A percentile compares a stretch with the other conserved stretches of the same genome.
Evolutionary conservation across 2,888 invertebrate genomes (phyloP).

Genomic region (Meiosimyza decipiens): DNA sequence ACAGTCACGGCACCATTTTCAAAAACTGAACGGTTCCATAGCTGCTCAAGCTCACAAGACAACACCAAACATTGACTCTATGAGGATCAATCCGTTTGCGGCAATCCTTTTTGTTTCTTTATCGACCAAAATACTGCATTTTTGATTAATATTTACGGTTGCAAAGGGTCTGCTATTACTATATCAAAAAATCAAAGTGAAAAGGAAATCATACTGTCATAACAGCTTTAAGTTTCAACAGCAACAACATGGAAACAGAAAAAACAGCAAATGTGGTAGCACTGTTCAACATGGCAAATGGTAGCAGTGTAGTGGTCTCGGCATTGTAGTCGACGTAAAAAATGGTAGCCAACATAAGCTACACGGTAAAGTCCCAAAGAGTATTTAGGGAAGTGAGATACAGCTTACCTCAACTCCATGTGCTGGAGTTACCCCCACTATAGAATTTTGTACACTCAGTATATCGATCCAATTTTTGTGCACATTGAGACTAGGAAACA

Average conservation of each 20-base stretch:
- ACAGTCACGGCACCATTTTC: too few species aligned
- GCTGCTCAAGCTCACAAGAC: too few species aligned
- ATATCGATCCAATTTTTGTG: slow-evolving; percentile 17
- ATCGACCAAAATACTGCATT: too few species aligned
- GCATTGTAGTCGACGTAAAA: slow-evolving; percentile 1
- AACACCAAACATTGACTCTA: too few species aligned
- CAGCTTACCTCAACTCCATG: neutral
- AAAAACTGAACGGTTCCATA: too few species aligned
- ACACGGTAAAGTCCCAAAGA: neutral
- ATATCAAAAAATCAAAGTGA: too few species aligned
- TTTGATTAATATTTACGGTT: too few species aligned
- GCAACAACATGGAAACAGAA: slow-evolving; percentile 8
- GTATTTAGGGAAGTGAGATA: neutral
- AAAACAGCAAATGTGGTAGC: slow-evolving; percentile 7
- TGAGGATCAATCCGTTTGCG: too few species aligned
- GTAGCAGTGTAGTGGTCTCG: neutral
- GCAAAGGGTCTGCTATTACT: too few species aligned
- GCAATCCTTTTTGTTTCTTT: too few species aligned
- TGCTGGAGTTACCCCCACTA: neutral
- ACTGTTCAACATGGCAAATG: neutral
- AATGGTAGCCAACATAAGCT: slow-evolving; percentile 21
- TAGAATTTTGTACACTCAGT: neutral
- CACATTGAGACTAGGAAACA: neutral
- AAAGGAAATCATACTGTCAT: too few species aligned
- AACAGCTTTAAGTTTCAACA: neutral